Evolutionary conservation across 1,140 invertebrate species (phyloP).

Genomic region (Polypedilum vanderplanki): DNA sequence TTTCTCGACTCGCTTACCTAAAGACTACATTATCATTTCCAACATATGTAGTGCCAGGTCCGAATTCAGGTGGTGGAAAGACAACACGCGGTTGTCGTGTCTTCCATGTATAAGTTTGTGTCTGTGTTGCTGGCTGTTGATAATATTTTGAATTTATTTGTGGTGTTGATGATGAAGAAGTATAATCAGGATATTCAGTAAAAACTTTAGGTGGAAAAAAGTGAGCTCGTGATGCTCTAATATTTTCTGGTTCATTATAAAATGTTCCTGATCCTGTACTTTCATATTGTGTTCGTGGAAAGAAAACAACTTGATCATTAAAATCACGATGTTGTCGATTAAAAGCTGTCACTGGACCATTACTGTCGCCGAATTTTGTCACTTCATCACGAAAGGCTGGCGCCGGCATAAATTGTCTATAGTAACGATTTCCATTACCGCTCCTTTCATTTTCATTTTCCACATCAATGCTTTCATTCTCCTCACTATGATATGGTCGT

Average conservation of each 20-base stretch:
- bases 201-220: slow-evolving; percentile 40
- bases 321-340: slow-evolving; percentile 36
- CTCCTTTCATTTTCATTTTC: slow-evolving; percentile 36
- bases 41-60: slow-evolving; percentile 39
- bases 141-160: slow-evolving; percentile 37
- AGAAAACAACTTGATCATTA: neutral
- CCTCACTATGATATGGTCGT: slow-evolving; percentile 37
- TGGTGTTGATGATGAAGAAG: slow-evolving; percentile 38
- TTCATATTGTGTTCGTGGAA: slow-evolving; percentile 1
- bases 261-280: neutral
- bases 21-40: slow-evolving; percentile 53
- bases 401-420: slow-evolving; percentile 33
- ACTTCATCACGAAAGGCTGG: slow-evolving; percentile 43
- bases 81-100: slow-evolving; percentile 51
- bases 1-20: slow-evolving; percentile 34
- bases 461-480: slow-evolving; percentile 31
- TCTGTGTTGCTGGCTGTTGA: neutral
- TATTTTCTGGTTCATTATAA: slow-evolving; percentile 27
- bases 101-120: slow-evolving; percentile 38
- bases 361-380: slow-evolving; percentile 43
- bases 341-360: slow-evolving; percentile 41
- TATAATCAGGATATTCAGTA: slow-evolving; percentile 32
- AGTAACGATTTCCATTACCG: slow-evolving; percentile 38
- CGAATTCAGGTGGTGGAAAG: slow-evolving; percentile 49
- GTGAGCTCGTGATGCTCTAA: slow-evolving; percentile 34